Evolutionary conservation across 1,140 invertebrate species (phyloP).

Genomic region (Apis laboriosa): DNA sequence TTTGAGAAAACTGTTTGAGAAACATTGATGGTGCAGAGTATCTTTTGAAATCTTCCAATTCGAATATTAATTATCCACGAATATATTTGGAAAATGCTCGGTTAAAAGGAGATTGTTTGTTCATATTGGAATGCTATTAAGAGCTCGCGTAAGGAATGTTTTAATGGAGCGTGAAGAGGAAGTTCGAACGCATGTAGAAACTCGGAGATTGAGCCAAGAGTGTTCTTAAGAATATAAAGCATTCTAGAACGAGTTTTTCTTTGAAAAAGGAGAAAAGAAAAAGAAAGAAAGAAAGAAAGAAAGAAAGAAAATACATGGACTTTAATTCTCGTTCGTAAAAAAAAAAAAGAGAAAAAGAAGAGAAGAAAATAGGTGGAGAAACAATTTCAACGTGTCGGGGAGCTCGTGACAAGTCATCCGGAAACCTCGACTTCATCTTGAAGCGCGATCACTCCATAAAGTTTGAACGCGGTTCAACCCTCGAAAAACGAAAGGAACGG

Average conservation of each 20-base stretch:
- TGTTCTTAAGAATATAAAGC: slow-evolving; percentile 4
- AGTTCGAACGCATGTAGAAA: not conserved
- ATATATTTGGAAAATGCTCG: too few species aligned
- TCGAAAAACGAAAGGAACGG: slow-evolving; percentile 35
- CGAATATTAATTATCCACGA: too few species aligned
- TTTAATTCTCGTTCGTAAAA: not conserved
- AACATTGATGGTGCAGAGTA: too few species aligned
- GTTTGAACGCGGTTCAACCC: slow-evolving; percentile 32
- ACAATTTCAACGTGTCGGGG: not conserved
- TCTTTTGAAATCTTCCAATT: too few species aligned
- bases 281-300: not conserved
- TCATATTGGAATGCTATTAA: slow-evolving; percentile 6
- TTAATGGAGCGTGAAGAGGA: slow-evolving; percentile 4
- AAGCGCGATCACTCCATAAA: slow-evolving; percentile 52
- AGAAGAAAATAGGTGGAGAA: too few species aligned
- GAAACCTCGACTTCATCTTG: slow-evolving; percentile 4
- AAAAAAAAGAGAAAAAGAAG: not conserved
- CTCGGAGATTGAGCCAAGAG: not conserved
- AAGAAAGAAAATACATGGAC: not conserved
- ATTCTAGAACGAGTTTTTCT: not conserved
- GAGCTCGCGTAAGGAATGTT: not conserved
- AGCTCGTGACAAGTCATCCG: not conserved
- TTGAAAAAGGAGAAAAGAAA: too few species aligned
- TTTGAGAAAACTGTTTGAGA: too few species aligned
- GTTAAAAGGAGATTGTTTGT: not conserved